Conservation (phyloP, 1,140 invertebrate genomes). For the Spodoptera frugiperda region DNA sequence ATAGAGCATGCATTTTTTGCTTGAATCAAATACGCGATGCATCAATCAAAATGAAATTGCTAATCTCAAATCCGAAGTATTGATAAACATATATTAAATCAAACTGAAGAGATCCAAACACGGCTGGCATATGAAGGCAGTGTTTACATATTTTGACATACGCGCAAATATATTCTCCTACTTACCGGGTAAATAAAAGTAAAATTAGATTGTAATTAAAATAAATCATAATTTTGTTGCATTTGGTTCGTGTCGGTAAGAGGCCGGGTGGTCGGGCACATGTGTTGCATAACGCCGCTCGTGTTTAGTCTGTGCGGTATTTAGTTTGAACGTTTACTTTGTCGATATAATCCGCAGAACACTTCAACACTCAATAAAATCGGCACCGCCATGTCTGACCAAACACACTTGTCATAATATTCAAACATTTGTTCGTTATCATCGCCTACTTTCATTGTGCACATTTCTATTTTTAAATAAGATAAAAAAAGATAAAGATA, state of each 20-base stretch:
- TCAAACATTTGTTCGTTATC: slow-evolving; percentile 52
- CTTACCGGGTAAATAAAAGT: neutral
- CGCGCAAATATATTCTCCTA: slow-evolving; percentile 25
- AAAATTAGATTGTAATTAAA: slow-evolving; percentile 42
- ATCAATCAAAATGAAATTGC: slow-evolving; percentile 12
- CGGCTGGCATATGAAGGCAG: slow-evolving; percentile 8
- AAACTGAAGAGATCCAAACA: slow-evolving; percentile 29
- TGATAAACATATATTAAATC: slow-evolving; percentile 29
- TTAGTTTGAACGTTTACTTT: slow-evolving; percentile 55
- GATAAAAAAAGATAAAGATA: slow-evolving; percentile 32
- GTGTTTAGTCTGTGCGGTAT: slow-evolving; percentile 58
- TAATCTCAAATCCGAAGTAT: slow-evolving; percentile 6
- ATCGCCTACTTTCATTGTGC: slow-evolving; percentile 26
- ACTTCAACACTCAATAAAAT: slow-evolving; percentile 47
- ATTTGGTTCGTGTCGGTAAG: slow-evolving; percentile 42
- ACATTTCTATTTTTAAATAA: slow-evolving; percentile 28
- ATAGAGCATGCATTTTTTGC: slow-evolving; percentile 10
- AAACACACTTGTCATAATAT: slow-evolving; percentile 46
- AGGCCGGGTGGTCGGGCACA: slow-evolving; percentile 26
- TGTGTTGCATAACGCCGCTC: slow-evolving; percentile 50
- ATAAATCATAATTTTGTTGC: slow-evolving; percentile 49
- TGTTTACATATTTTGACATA: slow-evolving; percentile 47
- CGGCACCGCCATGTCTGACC: slow-evolving; percentile 54
- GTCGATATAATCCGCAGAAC: slow-evolving; percentile 57
- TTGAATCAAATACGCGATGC: neutral